Evolutionary conservation across 2,797 vertebrate genomes (phyloP), one percentile per base, ranked within the genome.

Genomic region (Anableps anableps): DNA sequence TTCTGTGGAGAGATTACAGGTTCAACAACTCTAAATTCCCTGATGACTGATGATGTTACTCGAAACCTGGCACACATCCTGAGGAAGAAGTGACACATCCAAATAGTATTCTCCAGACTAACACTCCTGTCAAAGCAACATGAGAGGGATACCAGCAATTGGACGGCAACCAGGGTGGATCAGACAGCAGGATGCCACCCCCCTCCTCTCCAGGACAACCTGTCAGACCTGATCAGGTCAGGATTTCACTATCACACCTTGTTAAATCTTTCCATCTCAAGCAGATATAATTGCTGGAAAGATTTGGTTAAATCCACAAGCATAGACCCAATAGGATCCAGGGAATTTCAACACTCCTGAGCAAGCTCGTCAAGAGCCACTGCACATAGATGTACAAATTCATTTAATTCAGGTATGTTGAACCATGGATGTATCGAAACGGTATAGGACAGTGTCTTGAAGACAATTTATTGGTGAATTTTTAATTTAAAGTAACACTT

Each of bases 171-270:
- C 62, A 62, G 80, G 66, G n/a, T 53, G 72, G 72, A 82, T 85
- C 87, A 90, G 84, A 85, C 80, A 88, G 80, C 80, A 79, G 81
- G 75, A 72, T 77, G 82, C 81, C 80, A 86, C 51, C 75, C 83
- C 84, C 64, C 70, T 66, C 47, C 3, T 2, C 77, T 34, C 50
- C 53, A 26, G 38, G 71, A 34, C 55, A 75, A 88, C 89, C 85
- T 91, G 89, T 91, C 87, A 88, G 77, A 93, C 89, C 85, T 85
- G 92, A 91, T 91, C 87, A 84, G 62, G 84, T 83, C 83, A 80
- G n/a, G n/a, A 79, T 71, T 77, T 79, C 50, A 72, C 36, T 2
- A 72, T 87, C 76, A 80, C 88, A 88, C 88, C 76, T 70, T 45
- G 71, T 80, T 79, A 85, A 76, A 78, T 19, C 68, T 50, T 72